Evolutionary conservation across 2,113 vertebrate species (phyloP), one percentile per base, ranked within the genome.

Genomic region (Hyperopisus bebe): DNA sequence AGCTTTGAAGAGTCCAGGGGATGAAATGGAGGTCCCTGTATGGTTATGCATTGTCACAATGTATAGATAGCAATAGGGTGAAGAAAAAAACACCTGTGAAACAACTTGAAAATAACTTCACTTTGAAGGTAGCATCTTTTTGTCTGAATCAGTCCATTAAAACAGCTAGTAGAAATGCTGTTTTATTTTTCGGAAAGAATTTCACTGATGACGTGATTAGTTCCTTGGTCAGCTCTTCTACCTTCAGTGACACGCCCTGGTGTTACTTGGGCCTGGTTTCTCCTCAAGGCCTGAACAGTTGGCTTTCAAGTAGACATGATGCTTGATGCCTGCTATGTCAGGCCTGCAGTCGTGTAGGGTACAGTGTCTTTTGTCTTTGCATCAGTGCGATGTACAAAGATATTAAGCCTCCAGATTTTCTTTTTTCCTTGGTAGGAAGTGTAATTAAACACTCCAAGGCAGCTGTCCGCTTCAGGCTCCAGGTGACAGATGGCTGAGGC

Each of bases 401-500:
- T 17, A 77, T 39, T 77, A 39, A 77, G 70, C 5, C 35, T 35
- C 70, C 35, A 39, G 70, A 77, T 77, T 35, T 27, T 39, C 70
- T 39, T 35, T 39, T 5, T 77, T 19, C 9, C n/a, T 66, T 66
- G 62, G 62, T 66, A 92, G 90, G 94, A 93, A 94, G 93, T 94
- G 92, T 94, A 94, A 94, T 94, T 53, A 53, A 53, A 53, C 51
- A 53, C 93, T 95, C 93, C 88, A 87, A 94, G 94, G 94, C 95
- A 95, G 95, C 95, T 95, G 95, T 94, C 93, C 93, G 94, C 95
- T 93, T 94, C 94, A 93, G n/a, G 93, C 94, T 94, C 94, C 94
- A 95, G 92, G 95, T 94, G 95, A 94, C 95, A 96, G 95, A 96
- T 96, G 95, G 95, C 94, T 94, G 95, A 95, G 95, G 93, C 95